A percentile compares a stretch with the other conserved stretches of the same genome.
Conservation (phyloP, 2,113 vertebrate genomes). For the Lamprotornis superbus region DNA sequence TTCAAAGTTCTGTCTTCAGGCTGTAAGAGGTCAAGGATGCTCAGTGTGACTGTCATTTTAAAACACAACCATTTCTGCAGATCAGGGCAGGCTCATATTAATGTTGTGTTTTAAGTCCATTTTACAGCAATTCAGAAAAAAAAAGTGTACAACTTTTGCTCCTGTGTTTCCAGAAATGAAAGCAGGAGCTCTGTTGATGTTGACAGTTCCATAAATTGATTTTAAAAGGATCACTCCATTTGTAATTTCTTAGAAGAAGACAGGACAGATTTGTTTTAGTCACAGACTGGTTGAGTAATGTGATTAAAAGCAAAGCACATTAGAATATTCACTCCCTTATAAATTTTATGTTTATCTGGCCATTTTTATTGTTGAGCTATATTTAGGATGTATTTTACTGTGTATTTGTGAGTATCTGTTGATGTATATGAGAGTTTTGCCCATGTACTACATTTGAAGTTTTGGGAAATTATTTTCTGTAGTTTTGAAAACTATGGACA, state of each 20-base stretch:
- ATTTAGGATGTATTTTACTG: neutral
- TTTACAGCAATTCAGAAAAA: neutral
- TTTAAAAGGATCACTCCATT: neutral
- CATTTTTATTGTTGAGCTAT: neutral
- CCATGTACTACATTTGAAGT: neutral
- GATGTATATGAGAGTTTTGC: neutral
- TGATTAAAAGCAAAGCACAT: neutral
- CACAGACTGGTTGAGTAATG: neutral
- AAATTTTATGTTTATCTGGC: neutral
- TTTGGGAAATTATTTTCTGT: neutral
- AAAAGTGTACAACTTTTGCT: neutral
- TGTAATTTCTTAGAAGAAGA: conserved; percentile 28
- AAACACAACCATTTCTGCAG: neutral
- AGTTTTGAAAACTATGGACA: neutral
- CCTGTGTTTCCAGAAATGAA: neutral
- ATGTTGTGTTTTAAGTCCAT: neutral
- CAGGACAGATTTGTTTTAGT: conserved; percentile 1
- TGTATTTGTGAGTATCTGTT: neutral
- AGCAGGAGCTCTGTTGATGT: neutral
- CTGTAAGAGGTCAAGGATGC: neutral
- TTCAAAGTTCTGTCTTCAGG: neutral
- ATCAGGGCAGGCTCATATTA: neutral
- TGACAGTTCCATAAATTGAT: conserved; percentile 27
- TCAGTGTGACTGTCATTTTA: neutral
- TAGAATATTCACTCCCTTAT: neutral